Conservation (phyloP, 2,888 invertebrate genomes). For the Morinoia aosen region DNA sequence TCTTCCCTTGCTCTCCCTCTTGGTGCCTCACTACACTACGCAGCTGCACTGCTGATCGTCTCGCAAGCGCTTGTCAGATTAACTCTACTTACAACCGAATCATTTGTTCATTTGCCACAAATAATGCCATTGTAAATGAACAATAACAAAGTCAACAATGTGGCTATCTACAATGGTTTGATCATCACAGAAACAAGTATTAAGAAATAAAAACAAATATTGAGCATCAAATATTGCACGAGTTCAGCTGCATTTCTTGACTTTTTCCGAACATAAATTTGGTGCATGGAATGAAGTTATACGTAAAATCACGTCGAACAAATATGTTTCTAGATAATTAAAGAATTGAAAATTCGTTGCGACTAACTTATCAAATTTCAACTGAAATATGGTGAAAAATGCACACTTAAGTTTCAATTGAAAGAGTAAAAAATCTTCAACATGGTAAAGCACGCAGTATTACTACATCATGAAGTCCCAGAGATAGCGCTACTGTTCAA, state of each 20-base stretch:
- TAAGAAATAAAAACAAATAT: background rate
- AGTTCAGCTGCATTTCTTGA: background rate
- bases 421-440: background rate
- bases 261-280: background rate
- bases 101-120: slow-evolving; percentile 18
- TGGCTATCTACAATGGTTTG: background rate
- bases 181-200: background rate
- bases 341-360: too few species aligned
- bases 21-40: background rate
- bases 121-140: slow-evolving; percentile 33
- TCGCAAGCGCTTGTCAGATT: background rate
- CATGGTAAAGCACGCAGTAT: background rate
- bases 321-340: background rate
- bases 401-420: too few species aligned
- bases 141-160: slow-evolving; percentile 26
- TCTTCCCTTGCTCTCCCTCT: background rate
- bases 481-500: background rate
- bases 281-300: background rate
- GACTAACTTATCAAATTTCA: background rate
- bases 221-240: background rate
- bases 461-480: background rate
- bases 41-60: background rate
- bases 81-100: background rate
- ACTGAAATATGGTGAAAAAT: background rate
- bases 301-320: background rate